These are phyloP conservation scores for Nasonia oneida DNA, from an alignment of 2,888 invertebrate species.

Conservation along the genomic window DNA sequence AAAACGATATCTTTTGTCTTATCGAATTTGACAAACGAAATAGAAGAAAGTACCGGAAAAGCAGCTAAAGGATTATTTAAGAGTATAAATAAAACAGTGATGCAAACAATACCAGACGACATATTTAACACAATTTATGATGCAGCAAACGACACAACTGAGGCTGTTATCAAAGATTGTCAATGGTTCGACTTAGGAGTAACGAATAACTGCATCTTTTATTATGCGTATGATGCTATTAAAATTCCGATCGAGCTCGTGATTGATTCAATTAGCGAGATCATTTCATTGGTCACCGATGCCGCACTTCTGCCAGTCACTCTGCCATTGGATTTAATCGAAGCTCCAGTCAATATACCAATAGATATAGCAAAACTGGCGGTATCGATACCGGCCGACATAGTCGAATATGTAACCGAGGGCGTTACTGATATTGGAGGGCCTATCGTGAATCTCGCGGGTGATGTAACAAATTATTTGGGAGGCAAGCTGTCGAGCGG, in stretches of 20 bases:
- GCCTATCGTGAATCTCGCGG: background rate
- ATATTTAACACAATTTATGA: background rate
- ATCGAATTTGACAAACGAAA: background rate
- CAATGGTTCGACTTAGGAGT: background rate
- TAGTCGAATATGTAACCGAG: background rate
- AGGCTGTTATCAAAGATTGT: background rate
- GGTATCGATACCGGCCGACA: background rate
- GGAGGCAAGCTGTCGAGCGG: background rate
- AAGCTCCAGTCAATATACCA: slow-evolving; percentile 8
- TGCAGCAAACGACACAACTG: background rate
- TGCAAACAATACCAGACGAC: background rate
- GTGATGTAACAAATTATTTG: background rate
- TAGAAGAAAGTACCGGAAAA: no score
- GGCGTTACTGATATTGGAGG: background rate
- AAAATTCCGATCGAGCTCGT: slow-evolving; percentile 12
- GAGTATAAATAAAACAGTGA: background rate
- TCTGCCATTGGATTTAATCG: background rate
- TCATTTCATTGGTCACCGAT: background rate
- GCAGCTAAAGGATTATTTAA: no score
- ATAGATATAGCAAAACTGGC: background rate
- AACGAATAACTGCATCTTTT: slow-evolving; percentile 16
- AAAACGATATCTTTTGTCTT: background rate
- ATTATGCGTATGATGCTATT: slow-evolving; percentile 2
- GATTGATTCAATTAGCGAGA: background rate
- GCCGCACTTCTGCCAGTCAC: background rate